phyloP scores from a whole-genome alignment of 1,140 invertebrate species.

The Rhopalosiphum maidis region DNA sequence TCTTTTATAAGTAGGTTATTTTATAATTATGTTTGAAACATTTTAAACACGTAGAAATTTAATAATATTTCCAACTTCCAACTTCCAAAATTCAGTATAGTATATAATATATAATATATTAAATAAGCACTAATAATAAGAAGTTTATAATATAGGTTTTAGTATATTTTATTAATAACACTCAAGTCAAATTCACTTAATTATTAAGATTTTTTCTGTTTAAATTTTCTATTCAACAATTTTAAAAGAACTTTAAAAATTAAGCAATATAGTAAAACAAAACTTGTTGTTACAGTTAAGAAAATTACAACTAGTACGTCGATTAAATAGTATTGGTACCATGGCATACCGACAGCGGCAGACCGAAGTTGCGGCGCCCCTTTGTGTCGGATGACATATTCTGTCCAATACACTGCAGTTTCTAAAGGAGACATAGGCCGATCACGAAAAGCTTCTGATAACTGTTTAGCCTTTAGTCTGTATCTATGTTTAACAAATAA shows the following conservation, averaged over 20 bases:
- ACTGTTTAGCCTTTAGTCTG: constrained; percentile 63
- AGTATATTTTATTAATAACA: too few species aligned
- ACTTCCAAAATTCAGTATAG: too few species aligned
- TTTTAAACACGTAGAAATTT: too few species aligned
- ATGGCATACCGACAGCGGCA: constrained; percentile 62
- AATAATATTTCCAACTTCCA: too few species aligned
- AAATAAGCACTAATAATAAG: too few species aligned
- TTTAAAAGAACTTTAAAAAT: constrained; percentile 7
- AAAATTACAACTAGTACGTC: constrained; percentile 67
- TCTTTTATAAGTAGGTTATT: too few species aligned
- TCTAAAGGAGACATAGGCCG: constrained; percentile 67
- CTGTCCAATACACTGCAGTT: constrained; percentile 70
- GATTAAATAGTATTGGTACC: constrained; percentile 70
- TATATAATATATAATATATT: too few species aligned
- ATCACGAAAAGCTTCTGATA: constrained; percentile 68
- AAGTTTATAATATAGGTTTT: too few species aligned
- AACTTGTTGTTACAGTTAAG: background rate
- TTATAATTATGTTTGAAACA: too few species aligned
- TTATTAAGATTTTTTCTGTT: constrained; percentile 15
- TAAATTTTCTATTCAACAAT: background rate
- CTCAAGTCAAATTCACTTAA: too few species aligned
- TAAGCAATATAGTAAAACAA: background rate
- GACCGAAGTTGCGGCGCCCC: constrained; percentile 64
- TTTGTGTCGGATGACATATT: constrained; percentile 66
- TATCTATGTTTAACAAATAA: constrained; percentile 62